Evolutionary conservation across 2,797 vertebrate genomes (phyloP), one percentile per base, ranked within the genome.

Genomic region (Acrocephalus scirpaceus): DNA sequence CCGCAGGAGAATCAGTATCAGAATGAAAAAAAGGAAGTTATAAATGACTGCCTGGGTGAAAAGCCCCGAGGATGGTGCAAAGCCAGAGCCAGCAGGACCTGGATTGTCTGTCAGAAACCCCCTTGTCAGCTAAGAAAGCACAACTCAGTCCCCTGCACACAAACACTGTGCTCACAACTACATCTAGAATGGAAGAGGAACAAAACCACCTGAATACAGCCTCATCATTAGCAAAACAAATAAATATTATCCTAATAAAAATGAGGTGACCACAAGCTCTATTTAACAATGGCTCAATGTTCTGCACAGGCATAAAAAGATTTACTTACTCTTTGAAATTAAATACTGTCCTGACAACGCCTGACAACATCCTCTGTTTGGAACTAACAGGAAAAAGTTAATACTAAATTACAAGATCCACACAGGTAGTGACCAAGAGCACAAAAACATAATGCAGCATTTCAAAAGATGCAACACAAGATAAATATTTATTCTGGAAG

Each of bases 401-500:
- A 74, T 16, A 47, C 48, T 29, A 4, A 85, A 79, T 82, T 76
- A 93, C 64, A 81, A 78, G 66, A 84, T 32, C 26, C 20, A 86
- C 54, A 53, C 60, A 89, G 95, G 92, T 72, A 96, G 73, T n/a
- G 91, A 91, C 84, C 93, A 92, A 96, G 86, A 86, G 36, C 88
- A 88, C 40, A 22, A 51, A 95, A 94, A 88, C 73, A 92, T 75
- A 96, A 94, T 57, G 94, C 56, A 89, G 86, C 82, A 48, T 83
- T 95, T 96, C 89, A 83, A 95, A 96, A 60, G 75, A 97, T 60
- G 87, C 75, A 57, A 10, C 34, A 13, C 4, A 73, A 82, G 94
- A 77, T 54, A 89, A 97, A 96, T 93, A 95, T 78, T 7, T 95
- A 93, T 92, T 96, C 82, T 95, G 92, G 96, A 95, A 65, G 75